A percentile compares a stretch with the other conserved stretches of the same genome.
These are phyloP conservation scores for Microcaecilia unicolor DNA, from an alignment of 2,797 vertebrate genomes.

Conservation along the genomic window DNA sequence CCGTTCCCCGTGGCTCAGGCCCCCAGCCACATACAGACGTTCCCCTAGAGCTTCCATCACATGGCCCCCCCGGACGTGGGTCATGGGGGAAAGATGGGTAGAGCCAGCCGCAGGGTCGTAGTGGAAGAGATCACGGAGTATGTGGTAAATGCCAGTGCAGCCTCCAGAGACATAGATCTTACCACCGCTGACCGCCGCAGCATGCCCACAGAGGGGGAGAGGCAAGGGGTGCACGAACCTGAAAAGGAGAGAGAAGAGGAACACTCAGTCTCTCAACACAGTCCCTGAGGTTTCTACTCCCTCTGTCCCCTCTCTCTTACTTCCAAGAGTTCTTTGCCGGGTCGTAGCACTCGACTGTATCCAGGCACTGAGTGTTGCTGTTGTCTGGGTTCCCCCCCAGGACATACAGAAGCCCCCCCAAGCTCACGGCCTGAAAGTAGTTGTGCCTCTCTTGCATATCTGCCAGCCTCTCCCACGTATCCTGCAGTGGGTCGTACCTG, in stretches of 20 bases:
- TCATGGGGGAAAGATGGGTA: constrained; percentile 45
- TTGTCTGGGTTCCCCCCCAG: constrained; percentile 51
- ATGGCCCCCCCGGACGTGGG: constrained; percentile 50
- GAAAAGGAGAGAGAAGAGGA: not conserved
- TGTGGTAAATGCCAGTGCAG: constrained; percentile 29
- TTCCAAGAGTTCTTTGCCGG: constrained; percentile 52
- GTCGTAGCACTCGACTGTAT: constrained; percentile 58
- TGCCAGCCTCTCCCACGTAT: constrained; percentile 51
- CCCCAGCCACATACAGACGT: constrained; percentile 55
- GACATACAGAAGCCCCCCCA: constrained; percentile 54
- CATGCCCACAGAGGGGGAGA: constrained; percentile 48
- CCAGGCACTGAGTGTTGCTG: constrained; percentile 44
- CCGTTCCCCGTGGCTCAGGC: constrained; percentile 31
- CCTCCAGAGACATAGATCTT: constrained; percentile 59
- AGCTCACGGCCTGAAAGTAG: constrained; percentile 52
- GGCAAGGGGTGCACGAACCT: constrained; percentile 49
- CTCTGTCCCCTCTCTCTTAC: constrained; percentile 26
- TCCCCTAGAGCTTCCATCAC: constrained; percentile 51
- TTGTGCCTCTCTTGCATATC: constrained; percentile 58
- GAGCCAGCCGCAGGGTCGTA: constrained; percentile 45
- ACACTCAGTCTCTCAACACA: too few species aligned
- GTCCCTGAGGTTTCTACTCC: too few species aligned
- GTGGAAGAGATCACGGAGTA: constrained; percentile 39
- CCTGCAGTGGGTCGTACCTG: constrained; percentile 44
- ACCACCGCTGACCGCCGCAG: constrained; percentile 47